Percentiles rank a stretch among this genome's conserved stretches.
phyloP scores from a whole-genome alignment of 64 coral and sea anemone genomes.

The Astreopora myriophthalma region DNA sequence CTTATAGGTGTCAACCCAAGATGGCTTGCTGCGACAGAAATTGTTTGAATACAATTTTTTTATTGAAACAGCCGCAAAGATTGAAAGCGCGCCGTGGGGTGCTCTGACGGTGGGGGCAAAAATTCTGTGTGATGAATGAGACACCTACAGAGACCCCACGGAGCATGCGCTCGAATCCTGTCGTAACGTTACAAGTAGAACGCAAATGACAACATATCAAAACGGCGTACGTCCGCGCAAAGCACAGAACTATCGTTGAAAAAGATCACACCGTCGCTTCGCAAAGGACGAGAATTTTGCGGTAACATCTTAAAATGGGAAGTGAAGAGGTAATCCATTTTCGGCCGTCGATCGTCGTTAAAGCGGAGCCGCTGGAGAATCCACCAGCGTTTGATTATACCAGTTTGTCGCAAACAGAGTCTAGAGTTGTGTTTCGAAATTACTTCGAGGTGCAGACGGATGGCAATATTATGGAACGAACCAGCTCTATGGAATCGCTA shows the following conservation, averaged over 20 bases:
- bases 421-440: slow-evolving; percentile 51
- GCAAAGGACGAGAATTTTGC: background rate
- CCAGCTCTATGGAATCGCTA: slow-evolving; percentile 16
- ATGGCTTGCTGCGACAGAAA: slow-evolving; percentile 41
- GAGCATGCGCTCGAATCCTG: slow-evolving; percentile 10
- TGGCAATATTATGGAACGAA: background rate
- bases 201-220: slow-evolving; percentile 21
- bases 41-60: slow-evolving; percentile 60
- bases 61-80: slow-evolving; percentile 59
- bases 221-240: background rate
- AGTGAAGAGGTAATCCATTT: slow-evolving; percentile 6
- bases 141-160: slow-evolving; percentile 10
- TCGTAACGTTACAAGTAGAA: background rate
- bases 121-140: slow-evolving; percentile 44
- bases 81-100: slow-evolving; percentile 51
- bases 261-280: background rate
- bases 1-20: slow-evolving; percentile 18
- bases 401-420: slow-evolving; percentile 27
- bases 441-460: slow-evolving; percentile 28
- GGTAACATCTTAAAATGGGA: background rate
- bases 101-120: slow-evolving; percentile 51
- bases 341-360: slow-evolving; percentile 28
- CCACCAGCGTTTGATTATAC: slow-evolving; percentile 1
- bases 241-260: background rate
- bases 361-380: slow-evolving; percentile 21